Percentiles rank a stretch among this genome's conserved stretches.
Evolutionary conservation across 2,797 vertebrate species (phyloP).

Genomic region (Linurgus olivaceus): DNA sequence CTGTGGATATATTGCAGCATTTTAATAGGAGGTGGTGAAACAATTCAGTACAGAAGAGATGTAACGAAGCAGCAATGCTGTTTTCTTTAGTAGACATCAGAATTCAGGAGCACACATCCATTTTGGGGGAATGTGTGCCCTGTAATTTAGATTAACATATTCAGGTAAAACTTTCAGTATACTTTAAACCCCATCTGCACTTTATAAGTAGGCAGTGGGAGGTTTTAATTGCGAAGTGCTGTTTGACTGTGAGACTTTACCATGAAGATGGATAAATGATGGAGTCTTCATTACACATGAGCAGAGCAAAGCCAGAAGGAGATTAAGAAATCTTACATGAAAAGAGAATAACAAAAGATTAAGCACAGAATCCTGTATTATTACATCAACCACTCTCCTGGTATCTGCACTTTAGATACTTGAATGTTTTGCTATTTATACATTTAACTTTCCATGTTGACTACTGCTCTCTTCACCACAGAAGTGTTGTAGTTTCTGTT

Average conservation of each 20-base stretch:
- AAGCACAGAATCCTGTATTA: background rate
- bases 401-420: slow-evolving; percentile 21
- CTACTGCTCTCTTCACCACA: background rate
- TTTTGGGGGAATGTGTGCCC: background rate
- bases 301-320: background rate
- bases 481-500: background rate
- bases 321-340: background rate
- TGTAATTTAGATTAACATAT: background rate
- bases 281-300: background rate
- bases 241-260: background rate
- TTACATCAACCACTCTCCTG: background rate
- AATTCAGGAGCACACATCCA: background rate
- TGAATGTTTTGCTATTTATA: background rate
- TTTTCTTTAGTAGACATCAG: background rate
- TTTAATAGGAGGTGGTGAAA: background rate
- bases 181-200: background rate
- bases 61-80: background rate
- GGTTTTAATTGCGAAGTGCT: background rate
- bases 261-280: background rate
- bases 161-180: background rate
- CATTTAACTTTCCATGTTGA: background rate
- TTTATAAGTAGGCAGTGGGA: background rate
- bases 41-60: background rate
- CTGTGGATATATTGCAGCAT: background rate
- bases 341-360: slow-evolving; percentile 13